Evolutionary conservation across 1,140 invertebrate genomes (phyloP).

Genomic region (Solenopsis fugax): DNA sequence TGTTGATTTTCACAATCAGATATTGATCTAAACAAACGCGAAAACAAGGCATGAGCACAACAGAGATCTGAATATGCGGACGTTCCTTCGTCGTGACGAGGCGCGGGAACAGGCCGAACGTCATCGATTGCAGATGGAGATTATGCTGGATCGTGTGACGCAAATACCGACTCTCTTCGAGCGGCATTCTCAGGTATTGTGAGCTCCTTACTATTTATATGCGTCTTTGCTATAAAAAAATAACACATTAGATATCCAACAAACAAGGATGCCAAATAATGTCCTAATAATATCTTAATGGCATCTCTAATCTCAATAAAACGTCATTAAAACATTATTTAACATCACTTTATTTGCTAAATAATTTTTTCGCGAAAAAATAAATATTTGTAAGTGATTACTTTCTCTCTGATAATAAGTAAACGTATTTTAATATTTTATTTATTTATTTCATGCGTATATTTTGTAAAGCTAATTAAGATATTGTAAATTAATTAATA

Average conservation of each 20-base stretch:
- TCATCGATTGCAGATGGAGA: constrained; percentile 90
- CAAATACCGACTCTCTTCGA: constrained; percentile 91
- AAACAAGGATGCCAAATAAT: too few species aligned
- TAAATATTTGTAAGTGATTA: background rate
- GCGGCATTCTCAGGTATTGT: constrained; percentile 89
- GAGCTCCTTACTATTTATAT: background rate
- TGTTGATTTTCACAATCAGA: background rate
- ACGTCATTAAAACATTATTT: too few species aligned
- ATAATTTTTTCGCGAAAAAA: background rate
- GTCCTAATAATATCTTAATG: too few species aligned
- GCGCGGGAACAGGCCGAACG: constrained; percentile 89
- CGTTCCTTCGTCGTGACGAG: constrained; percentile 89
- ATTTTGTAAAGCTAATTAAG: background rate
- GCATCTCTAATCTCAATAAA: too few species aligned
- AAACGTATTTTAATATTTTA: background rate
- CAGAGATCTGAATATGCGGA: constrained; percentile 89
- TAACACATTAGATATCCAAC: too few species aligned
- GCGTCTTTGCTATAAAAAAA: background rate
- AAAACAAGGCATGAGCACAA: constrained; percentile 88
- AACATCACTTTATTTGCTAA: too few species aligned
- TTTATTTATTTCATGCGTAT: background rate
- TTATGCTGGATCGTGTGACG: constrained; percentile 90
- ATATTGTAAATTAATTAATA: background rate
- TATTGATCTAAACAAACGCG: constrained; percentile 29
- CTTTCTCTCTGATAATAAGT: background rate